These are phyloP conservation scores for Lasiurus cinereus DNA, from an alignment of 2,113 vertebrate species.

Conservation along the genomic window DNA sequence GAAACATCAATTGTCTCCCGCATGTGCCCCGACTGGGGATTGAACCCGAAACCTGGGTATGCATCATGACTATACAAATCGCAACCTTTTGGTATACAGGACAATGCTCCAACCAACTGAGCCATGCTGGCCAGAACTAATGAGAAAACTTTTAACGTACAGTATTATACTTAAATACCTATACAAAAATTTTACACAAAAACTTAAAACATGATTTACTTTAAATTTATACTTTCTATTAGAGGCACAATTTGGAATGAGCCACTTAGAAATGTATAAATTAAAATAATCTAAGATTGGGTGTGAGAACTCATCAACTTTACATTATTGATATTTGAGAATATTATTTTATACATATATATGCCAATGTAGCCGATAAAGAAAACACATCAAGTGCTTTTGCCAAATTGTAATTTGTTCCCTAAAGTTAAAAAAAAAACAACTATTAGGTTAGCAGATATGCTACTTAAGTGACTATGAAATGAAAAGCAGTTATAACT, in stretches of 20 bases:
- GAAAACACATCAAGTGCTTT: slow-evolving; percentile 56
- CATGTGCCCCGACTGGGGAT: background rate
- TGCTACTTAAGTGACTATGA: background rate
- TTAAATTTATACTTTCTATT: slow-evolving; percentile 61
- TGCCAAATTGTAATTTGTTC: slow-evolving; percentile 43
- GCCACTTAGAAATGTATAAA: slow-evolving; percentile 42
- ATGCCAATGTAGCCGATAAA: background rate
- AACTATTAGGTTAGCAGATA: slow-evolving; percentile 35
- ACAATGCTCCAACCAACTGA: background rate
- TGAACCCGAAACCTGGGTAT: background rate
- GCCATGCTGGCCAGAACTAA: background rate
- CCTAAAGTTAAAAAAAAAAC: background rate
- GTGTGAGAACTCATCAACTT: slow-evolving; percentile 69
- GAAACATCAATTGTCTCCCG: background rate
- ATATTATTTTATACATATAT: slow-evolving; percentile 35
- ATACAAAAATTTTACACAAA: slow-evolving; percentile 52
- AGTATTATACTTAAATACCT: slow-evolving; percentile 63
- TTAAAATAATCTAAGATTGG: slow-evolving; percentile 41
- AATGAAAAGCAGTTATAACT: slow-evolving; percentile 20
- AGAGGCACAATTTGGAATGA: slow-evolving; percentile 53
- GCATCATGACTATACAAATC: background rate
- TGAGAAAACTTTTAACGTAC: slow-evolving; percentile 35
- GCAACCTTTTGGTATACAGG: background rate
- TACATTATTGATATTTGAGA: slow-evolving; percentile 60
- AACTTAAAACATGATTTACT: slow-evolving; percentile 49